Conservation (phyloP, 92 coral and sea anemone genomes). For the Pocillopora grandis region DNA sequence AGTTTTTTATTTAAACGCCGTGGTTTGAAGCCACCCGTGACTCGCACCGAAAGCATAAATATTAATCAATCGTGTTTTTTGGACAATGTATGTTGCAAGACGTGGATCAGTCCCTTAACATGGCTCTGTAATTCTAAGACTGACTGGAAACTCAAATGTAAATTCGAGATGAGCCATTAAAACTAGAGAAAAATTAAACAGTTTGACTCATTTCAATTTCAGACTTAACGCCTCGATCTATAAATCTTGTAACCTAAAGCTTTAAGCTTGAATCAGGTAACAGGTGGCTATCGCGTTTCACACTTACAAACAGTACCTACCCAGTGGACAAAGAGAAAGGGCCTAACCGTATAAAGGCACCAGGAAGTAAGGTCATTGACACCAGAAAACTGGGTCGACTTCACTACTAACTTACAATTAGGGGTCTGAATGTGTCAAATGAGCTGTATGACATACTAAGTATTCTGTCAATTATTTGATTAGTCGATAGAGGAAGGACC, state of each 20-base stretch:
- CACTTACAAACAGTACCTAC: no score
- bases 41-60: neutral
- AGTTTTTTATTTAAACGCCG: neutral
- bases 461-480: no score
- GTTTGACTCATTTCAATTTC: no score
- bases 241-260: no score
- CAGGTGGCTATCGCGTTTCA: neutral
- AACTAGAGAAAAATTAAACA: no score
- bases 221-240: no score
- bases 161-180: no score
- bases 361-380: neutral
- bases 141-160: no score
- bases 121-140: neutral
- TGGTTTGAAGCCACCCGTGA: constrained; percentile 1
- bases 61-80: constrained; percentile 4
- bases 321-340: neutral
- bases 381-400: neutral
- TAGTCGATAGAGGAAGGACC: no score
- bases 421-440: no score
- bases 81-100: neutral
- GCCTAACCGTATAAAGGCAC: neutral
- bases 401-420: no score
- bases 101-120: neutral
- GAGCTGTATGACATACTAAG: no score
- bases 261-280: neutral